Evolutionary conservation across 2,888 invertebrate genomes (phyloP), one percentile per base, ranked within the genome.

Genomic region (Eilema sororculum): DNA sequence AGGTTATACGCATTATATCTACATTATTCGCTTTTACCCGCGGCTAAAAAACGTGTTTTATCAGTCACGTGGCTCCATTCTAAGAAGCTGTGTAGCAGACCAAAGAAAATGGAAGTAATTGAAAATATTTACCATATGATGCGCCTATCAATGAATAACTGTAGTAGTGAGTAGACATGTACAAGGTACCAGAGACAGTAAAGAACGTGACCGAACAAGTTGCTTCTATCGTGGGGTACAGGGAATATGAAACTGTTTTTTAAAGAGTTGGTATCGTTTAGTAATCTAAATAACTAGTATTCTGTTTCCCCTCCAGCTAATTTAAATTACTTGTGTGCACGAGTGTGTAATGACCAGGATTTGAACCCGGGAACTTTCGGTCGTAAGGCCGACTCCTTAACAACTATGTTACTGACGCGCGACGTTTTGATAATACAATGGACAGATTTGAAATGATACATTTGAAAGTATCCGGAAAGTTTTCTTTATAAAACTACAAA

Each of bases 31-130:
- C 30, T 30, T n/a, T 52, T 16, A 16, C 13, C 28, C n/a, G 28
- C 60, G 10, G 30, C 30, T n/a, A 60, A 25, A 60, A 30, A 28
- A 60, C 60, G 60, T 60, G 60, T 60, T 60, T 20, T 20, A 30
- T 20, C 20, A 60, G 60, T 60, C 60, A 60, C 33, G 60, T 60
- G 60, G 20, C 30, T 20, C 28, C 20, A 8, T 20, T 60, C 16
- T 30, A 16, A 20, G 59, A 59, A 24, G 59, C 59, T 60, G 30
- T 60, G 30, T 33, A n/a, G 30, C 33, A n/a, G 20, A 60, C 60
- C 60, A 33, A 60, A 60, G 60, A 33, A 60, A 60, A 60, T 60
- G 60, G 58, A 58, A 58, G 24, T 63, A 41, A 63, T 63, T 41
- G 10, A 41, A 20, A 63, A 63, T 62, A 10, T 41, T 63, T 63